Base-by-base conservation (phyloP, 2,888 invertebrate genomes). In the Tipula confusa region DNA sequence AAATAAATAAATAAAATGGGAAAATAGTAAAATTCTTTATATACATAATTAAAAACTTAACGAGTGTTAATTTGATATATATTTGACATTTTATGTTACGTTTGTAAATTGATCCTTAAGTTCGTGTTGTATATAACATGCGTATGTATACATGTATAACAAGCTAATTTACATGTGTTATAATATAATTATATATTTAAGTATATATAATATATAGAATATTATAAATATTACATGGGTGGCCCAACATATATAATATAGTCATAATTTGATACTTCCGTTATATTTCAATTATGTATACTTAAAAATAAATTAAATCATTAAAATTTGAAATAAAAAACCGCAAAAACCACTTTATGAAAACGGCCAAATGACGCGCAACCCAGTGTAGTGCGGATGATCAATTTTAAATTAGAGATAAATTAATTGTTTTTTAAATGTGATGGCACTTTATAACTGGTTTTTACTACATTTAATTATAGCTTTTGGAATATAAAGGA, bases 141-240 rank as follows among this genome's bases (percentile, higher is more conserved):
- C n/a, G 3, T n/a, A 43, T 31, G 7, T 3, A 7, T 31, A 43
- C 9, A n/a, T n/a, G n/a, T 43, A n/a, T 43, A 64, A 64, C 64
- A 64, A 64, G 64, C 64, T 64, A 64, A 64, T 64, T 64, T 64
- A 64, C 64, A 64, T 64, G 64, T 64, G 64, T 64, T 64, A 64
- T 64, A 24, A 15, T 5, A 24, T 64, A 64, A 4, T 9, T 24
- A 2, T 64, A 64, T n/a, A 64, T 11, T 9, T 64, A 64, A 64
- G n/a, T n/a, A n/a, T n/a, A n/a, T n/a, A n/a, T n/a, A n/a, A n/a
- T n/a, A n/a, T n/a, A n/a, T n/a, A n/a, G n/a, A n/a, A n/a, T n/a
- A n/a, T n/a, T n/a, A n/a, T n/a, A n/a, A n/a, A n/a, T n/a, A n/a
- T n/a, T 64, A 64, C 64, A 64, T 64, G 43, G 43, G 43, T 43